Evolutionary conservation across 2,113 vertebrate species (phyloP).

Genomic region (Dinomys branickii): DNA sequence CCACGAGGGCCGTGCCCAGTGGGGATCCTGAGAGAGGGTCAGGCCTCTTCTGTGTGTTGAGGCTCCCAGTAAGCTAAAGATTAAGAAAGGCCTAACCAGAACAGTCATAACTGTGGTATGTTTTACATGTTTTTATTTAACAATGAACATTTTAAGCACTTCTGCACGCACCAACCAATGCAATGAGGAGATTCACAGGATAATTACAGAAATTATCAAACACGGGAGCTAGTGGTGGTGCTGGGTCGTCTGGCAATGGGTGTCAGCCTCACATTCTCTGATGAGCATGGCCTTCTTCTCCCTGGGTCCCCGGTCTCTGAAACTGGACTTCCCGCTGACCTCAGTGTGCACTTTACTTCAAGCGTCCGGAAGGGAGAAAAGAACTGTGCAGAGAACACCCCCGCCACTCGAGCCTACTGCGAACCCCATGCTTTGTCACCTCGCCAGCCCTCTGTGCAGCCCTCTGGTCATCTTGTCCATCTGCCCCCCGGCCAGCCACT

Average conservation of each 20-base stretch:
- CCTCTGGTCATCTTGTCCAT: neutral
- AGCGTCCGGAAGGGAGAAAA: neutral
- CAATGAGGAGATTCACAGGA: neutral
- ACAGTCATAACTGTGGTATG: neutral
- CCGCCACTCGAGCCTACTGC: neutral
- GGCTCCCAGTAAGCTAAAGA: neutral
- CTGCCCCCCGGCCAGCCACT: neutral
- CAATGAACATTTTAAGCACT: neutral
- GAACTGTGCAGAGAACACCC: neutral
- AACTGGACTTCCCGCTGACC: neutral
- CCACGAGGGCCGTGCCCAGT: neutral
- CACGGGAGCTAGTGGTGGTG: neutral
- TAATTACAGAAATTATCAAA: neutral
- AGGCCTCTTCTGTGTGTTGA: neutral
- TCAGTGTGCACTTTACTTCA: neutral
- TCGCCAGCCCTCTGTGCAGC: neutral
- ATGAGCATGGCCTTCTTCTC: neutral
- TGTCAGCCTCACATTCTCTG: neutral
- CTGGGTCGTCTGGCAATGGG: neutral
- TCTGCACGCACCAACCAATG: neutral
- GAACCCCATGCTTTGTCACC: neutral
- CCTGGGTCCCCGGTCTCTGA: neutral
- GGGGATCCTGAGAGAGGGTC: neutral
- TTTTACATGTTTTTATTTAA: neutral
- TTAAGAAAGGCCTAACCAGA: neutral